Percentiles rank a stretch among this genome's conserved stretches.
Evolutionary conservation across 2,888 invertebrate genomes (phyloP).

Genomic region (Cosmopolites sordidus): DNA sequence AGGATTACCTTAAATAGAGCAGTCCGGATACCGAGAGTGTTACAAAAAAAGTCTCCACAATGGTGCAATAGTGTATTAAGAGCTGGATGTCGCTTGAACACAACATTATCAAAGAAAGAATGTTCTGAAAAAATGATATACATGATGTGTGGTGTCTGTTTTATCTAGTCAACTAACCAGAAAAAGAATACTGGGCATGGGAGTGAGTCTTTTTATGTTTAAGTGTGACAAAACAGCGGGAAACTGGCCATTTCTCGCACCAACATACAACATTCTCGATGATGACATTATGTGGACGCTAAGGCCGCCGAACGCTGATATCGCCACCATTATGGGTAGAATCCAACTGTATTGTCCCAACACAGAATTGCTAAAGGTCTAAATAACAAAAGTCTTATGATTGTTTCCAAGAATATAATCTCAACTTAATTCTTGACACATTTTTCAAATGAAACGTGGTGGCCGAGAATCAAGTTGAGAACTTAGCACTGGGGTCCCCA

Average conservation of each 20-base stretch:
- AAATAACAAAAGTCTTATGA: too few species aligned
- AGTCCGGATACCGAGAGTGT: conserved; percentile 81
- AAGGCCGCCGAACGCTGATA: conserved; percentile 88
- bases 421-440: too few species aligned
- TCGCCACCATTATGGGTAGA: conserved; percentile 88
- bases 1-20: conserved; percentile 63
- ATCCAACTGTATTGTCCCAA: conserved; percentile 72
- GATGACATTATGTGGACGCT: conserved; percentile 95
- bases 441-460: too few species aligned
- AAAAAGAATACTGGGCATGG: conserved; percentile 77
- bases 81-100: conserved; percentile 78
- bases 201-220: conserved; percentile 69
- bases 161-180: conserved; percentile 56
- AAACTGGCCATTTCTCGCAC: conserved; percentile 86
- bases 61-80: conserved; percentile 86
- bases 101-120: conserved; percentile 79
- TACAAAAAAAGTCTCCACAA: conserved; percentile 90
- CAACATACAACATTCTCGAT: conserved; percentile 86
- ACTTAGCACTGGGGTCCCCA: too few species aligned
- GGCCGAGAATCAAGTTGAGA: too few species aligned
- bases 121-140: conserved; percentile 57
- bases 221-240: conserved; percentile 76
- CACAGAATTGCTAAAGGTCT: conserved; percentile 81
- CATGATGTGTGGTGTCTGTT: not conserved
- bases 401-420: too few species aligned